Conservation (phyloP, 2,797 vertebrate genomes). For the Danio albolineatus region DNA sequence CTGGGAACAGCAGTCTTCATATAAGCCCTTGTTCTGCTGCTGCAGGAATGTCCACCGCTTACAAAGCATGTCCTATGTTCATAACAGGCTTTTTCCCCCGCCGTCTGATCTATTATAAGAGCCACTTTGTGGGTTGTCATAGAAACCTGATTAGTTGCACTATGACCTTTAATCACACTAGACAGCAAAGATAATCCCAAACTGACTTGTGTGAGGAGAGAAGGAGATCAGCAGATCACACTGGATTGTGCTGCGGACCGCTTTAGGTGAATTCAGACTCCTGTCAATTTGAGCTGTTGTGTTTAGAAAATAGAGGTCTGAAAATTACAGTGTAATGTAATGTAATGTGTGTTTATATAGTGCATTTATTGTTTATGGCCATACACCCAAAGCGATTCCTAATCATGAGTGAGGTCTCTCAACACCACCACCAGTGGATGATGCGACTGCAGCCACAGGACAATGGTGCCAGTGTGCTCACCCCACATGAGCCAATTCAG, state of each 20-base stretch:
- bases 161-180: constrained; percentile 36
- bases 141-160: constrained; percentile 34
- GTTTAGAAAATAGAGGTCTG: neutral
- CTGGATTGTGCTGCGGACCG: neutral
- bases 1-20: neutral
- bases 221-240: constrained; percentile 4
- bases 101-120: constrained; percentile 24
- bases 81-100: neutral
- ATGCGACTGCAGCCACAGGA: no score
- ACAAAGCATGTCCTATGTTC: neutral
- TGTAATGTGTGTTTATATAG: no score
- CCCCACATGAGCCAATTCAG: no score
- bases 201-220: constrained; percentile 61
- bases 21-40: constrained; percentile 5
- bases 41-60: neutral
- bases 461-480: no score
- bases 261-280: neutral
- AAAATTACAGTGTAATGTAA: no score
- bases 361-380: no score
- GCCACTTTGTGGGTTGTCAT: constrained; percentile 5
- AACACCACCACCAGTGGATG: no score
- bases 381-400: no score
- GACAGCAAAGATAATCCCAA: constrained; percentile 25
- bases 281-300: neutral
- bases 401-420: no score